Base-by-base conservation (phyloP, 2,888 invertebrate genomes). In the Spisula solida region DNA sequence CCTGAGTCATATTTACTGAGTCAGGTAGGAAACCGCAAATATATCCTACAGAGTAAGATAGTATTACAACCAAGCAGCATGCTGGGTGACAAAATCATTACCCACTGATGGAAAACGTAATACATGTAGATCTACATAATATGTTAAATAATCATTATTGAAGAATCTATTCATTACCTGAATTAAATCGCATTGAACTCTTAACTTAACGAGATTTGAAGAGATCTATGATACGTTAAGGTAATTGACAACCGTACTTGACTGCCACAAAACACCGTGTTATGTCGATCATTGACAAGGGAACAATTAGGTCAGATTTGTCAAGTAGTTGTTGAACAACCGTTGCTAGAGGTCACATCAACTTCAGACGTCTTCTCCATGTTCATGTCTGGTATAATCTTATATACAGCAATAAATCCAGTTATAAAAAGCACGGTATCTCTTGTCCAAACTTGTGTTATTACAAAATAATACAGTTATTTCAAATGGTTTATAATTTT, bases 261-360 rank as follows among this genome's bases (percentile, higher is more conserved):
- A 66, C n/a, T 66, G 60, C 20, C 25, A 66, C 60, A 66, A 66
- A 20, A 66, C 25, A 66, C 60, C 60, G 60, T 66, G 60, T 66
- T 66, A 66, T 66, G 20, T 66, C 60, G n/a, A 66, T 25, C 60
- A 66, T 66, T 66, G 60, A 66, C 60, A 66, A 25, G 60, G 8
- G n/a, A 25, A 66, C 60, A 66, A 66, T 66, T 66, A 66, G 60
- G 60, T 10, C 60, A 25, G 1, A 66, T 66, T 66, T 66, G 60
- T 66, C 60, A 66, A 66, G 60, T 66, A 66, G 25, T 66, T 66
- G 60, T 66, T 25, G 25, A 66, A 66, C 60, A 66, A 25, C n/a
- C 20, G n/a, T n/a, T 25, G 25, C 25, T 66, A 25, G 60, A 66
- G 60, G 60, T 66, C 60, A 25, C 60, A n/a, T 25, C 60, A 66